These are phyloP conservation scores for Agonopterix alstromeriana DNA, from an alignment of 2,888 invertebrate species.

Conservation along the genomic window DNA sequence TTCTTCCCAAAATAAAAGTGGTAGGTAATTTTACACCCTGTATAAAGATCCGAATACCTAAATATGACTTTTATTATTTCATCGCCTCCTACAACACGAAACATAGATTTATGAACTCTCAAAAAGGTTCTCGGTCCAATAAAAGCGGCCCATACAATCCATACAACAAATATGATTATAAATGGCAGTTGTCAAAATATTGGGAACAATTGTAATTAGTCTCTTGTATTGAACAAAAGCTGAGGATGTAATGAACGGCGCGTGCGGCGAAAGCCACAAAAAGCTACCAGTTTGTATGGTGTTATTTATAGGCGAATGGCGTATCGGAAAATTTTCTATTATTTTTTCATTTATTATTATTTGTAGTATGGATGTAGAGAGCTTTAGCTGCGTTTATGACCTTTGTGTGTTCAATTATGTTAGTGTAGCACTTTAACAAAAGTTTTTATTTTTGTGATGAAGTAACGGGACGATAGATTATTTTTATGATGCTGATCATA, in stretches of 20 bases:
- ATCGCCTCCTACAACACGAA: too few relatives aligned
- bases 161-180: constrained; percentile 49
- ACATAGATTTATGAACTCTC: background rate
- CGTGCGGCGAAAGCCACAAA: constrained; percentile 59
- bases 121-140: constrained; percentile 43
- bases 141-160: constrained; percentile 18
- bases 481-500: too few relatives aligned
- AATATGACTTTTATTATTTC: too few relatives aligned
- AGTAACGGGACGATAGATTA: too few relatives aligned
- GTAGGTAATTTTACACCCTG: too few relatives aligned
- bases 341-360: background rate
- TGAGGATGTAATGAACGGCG: constrained; percentile 51
- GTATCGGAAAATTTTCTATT: background rate
- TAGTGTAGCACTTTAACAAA: too few relatives aligned
- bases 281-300: constrained; percentile 55
- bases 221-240: constrained; percentile 67
- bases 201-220: constrained; percentile 69
- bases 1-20: too few relatives aligned
- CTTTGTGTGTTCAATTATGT: too few relatives aligned
- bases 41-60: too few relatives aligned
- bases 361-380: too few relatives aligned
- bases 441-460: too few relatives aligned
- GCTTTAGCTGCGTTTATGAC: too few relatives aligned
- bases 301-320: constrained; percentile 21
- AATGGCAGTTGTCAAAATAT: constrained; percentile 71